A percentile compares a stretch with the other conserved stretches of the same genome.
Conservation (phyloP, 2,113 vertebrate species). For the Aspidoscelis tigris region DNA sequence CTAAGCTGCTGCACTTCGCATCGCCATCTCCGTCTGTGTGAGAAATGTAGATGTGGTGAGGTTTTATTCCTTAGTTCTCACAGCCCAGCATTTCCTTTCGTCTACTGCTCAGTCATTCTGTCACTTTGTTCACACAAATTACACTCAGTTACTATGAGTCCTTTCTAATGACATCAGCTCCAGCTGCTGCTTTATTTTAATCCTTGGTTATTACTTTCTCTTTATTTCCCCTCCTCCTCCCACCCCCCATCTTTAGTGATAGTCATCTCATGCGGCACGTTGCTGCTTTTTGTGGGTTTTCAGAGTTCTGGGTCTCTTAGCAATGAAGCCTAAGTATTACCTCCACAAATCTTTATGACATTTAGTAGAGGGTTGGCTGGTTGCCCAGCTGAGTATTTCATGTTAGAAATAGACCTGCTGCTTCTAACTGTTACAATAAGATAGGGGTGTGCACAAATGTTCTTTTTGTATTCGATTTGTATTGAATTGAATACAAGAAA, state of each 20-base stretch:
- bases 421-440: background rate
- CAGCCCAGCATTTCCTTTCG: background rate
- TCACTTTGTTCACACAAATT: slow-evolving; percentile 23
- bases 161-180: slow-evolving; percentile 9
- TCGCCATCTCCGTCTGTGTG: background rate
- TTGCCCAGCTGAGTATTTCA: background rate
- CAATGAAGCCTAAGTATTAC: slow-evolving; percentile 13
- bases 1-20: background rate
- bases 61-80: background rate
- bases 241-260: background rate
- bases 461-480: too few species aligned
- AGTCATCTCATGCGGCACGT: background rate
- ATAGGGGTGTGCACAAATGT: too few species aligned
- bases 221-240: too few species aligned
- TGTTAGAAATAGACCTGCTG: background rate
- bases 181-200: slow-evolving; percentile 35
- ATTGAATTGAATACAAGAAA: too few species aligned
- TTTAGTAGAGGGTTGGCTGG: background rate
- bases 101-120: background rate
- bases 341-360: slow-evolving; percentile 5
- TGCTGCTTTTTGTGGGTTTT: background rate
- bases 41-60: slow-evolving; percentile 10
- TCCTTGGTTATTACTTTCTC: slow-evolving; percentile 17
- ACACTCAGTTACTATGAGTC: background rate
- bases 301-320: slow-evolving; percentile 12